These are phyloP conservation scores for Egretta garzetta DNA, from an alignment of 2,113 vertebrate species.

Conservation along the genomic window DNA sequence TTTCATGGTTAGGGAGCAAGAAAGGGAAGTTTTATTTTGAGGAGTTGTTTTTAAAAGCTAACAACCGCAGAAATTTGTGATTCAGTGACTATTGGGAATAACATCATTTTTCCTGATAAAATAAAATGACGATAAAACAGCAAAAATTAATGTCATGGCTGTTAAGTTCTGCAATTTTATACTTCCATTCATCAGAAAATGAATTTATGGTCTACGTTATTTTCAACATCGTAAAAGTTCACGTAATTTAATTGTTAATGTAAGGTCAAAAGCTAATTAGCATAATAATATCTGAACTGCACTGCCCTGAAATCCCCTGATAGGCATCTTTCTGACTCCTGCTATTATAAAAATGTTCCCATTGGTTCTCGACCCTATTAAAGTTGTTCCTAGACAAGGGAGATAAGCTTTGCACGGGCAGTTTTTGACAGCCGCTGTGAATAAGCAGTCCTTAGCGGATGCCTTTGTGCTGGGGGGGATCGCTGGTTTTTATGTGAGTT, in stretches of 20 bases:
- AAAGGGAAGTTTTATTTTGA: background rate
- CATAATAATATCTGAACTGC: background rate
- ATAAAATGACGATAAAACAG: background rate
- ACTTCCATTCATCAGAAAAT: constrained; percentile 1
- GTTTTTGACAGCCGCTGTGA: background rate
- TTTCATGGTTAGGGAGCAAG: background rate
- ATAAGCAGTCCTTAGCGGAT: background rate
- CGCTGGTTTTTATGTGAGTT: background rate
- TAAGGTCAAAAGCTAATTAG: background rate
- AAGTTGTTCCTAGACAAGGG: background rate
- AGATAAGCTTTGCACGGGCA: background rate
- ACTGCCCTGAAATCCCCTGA: background rate
- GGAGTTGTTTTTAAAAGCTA: background rate
- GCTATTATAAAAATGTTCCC: background rate
- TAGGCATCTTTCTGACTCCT: background rate
- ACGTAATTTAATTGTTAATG: background rate
- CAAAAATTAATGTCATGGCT: background rate
- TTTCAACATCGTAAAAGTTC: background rate
- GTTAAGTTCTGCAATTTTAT: constrained; percentile 6
- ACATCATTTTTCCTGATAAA: background rate
- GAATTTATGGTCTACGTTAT: background rate
- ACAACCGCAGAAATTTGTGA: background rate
- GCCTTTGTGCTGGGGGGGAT: background rate
- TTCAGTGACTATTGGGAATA: background rate
- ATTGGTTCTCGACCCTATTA: background rate